Evolutionary conservation across 2,113 vertebrate genomes (phyloP).

Genomic region (Ctenodactylus gundi): DNA sequence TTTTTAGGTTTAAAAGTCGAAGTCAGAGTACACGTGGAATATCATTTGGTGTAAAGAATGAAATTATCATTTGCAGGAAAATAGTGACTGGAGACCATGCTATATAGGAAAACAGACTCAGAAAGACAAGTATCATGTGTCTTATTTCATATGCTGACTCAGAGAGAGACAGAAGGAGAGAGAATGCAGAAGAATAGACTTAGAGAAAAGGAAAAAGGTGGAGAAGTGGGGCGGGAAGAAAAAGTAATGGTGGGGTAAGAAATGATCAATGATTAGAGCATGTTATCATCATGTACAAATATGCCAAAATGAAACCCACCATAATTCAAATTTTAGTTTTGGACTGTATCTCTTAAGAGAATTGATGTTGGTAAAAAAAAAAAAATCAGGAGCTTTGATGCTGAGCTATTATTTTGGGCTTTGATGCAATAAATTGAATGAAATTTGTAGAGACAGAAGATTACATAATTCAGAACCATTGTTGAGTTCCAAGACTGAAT

Average conservation of each 20-base stretch:
- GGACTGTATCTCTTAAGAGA: not conserved
- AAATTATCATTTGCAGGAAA: not conserved
- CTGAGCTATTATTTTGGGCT: constrained; percentile 20
- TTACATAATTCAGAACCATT: constrained; percentile 13
- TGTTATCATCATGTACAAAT: not conserved
- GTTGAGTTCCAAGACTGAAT: not conserved
- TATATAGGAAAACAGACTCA: not conserved
- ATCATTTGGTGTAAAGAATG: not conserved
- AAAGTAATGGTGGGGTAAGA: no score
- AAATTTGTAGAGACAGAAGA: not conserved
- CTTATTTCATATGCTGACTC: not conserved
- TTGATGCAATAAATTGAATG: constrained; percentile 33
- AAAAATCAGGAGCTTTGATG: not conserved
- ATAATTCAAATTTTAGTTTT: constrained; percentile 43
- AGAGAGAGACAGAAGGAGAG: not conserved
- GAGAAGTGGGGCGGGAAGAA: not conserved
- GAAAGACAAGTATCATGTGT: not conserved
- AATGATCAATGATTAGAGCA: not conserved
- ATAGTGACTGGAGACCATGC: not conserved
- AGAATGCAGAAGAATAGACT: not conserved
- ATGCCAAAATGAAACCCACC: not conserved
- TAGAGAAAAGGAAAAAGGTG: not conserved
- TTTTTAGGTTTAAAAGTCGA: not conserved
- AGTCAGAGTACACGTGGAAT: not conserved
- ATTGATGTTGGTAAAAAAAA: not conserved